Base-by-base conservation (phyloP, 2,797 vertebrate species). In the Typhlichthys eigenmanni region DNA sequence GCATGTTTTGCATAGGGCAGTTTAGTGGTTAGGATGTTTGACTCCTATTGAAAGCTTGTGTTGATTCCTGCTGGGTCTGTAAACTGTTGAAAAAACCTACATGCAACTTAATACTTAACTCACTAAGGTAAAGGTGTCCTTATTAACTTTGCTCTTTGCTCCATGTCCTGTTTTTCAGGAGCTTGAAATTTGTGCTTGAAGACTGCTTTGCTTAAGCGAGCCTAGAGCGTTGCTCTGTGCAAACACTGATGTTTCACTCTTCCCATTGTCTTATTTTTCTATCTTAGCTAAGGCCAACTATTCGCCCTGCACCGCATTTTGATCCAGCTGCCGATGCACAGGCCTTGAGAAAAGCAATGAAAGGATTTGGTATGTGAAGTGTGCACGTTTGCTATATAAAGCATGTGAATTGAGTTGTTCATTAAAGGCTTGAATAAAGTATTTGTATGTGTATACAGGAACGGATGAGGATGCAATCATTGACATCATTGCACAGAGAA, bases 341-440 rank as follows among this genome's bases (percentile, higher is more conserved):
- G 81, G 95, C 93, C 1, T 88, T 99, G 62, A 92, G 96, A 85
- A 99, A 98, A 87, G 96, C 97, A 0, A 98, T 99, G 97, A 99
- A 99, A 82, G 97, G 97, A 29, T 88, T 98, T 13, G 97, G 97
- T 99, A 87, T 68, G 94, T 11, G 46, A 6, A 8, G 12, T 48
- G 12, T 48, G 1, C 4, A 14, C 14, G 2, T 14, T 47, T 24
- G 10, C 47, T 34, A 45, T 46, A 29, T 52, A 9, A 55, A 38
- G 8, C 19, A 58, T 62, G 54, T 13, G 13, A 54, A 7, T 2
- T 29, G 24, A 29, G 24, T 4, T 29, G 24, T 29, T 29, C 24
- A 29, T 29, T 13, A 5, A 5, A 34, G n/a, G 7, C 14, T 34
- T 46, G 9, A 0, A 2, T 0, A 0, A 2, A 4, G 2, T 10